Conservation (phyloP, 2,113 vertebrate species). For the Oncorhynchus masou region DNA sequence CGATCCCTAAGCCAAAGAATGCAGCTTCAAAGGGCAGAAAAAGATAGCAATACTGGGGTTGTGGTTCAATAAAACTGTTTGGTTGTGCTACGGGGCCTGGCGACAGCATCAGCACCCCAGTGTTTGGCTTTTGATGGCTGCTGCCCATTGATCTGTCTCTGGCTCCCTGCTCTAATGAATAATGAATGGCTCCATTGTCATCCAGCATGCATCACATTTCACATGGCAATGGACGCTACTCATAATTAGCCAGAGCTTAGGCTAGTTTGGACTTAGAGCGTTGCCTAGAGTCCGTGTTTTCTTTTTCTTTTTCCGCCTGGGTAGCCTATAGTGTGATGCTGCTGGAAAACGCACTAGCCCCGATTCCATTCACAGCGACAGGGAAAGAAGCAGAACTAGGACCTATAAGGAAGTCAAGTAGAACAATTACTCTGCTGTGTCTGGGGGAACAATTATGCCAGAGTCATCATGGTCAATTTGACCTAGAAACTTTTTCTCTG, state of each 20-base stretch:
- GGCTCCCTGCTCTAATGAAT: conserved; percentile 66
- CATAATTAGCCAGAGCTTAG: conserved; percentile 58
- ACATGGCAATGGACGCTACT: conserved; percentile 54
- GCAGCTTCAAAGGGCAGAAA: neutral
- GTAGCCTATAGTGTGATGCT: neutral
- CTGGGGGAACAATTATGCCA: conserved; percentile 47
- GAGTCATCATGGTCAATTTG: conserved; percentile 28
- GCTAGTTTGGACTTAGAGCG: neutral
- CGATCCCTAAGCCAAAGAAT: conserved; percentile 11
- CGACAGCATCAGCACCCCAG: conserved; percentile 30
- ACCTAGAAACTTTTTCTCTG: conserved; percentile 50
- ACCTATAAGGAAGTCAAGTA: neutral
- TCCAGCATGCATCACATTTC: conserved; percentile 70
- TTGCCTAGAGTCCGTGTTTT: neutral
- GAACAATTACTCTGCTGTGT: conserved; percentile 19
- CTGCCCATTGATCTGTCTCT: conserved; percentile 64
- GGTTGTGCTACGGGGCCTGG: conserved; percentile 30
- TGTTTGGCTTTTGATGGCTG: conserved; percentile 64
- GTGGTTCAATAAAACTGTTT: conserved; percentile 35
- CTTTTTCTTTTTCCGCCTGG: neutral
- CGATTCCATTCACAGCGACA: neutral
- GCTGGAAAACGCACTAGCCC: neutral
- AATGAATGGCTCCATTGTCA: conserved; percentile 76
- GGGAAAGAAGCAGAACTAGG: neutral
- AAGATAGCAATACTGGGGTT: neutral